Conservation (phyloP, 2,888 invertebrate species). For the Euclidia mi region DNA sequence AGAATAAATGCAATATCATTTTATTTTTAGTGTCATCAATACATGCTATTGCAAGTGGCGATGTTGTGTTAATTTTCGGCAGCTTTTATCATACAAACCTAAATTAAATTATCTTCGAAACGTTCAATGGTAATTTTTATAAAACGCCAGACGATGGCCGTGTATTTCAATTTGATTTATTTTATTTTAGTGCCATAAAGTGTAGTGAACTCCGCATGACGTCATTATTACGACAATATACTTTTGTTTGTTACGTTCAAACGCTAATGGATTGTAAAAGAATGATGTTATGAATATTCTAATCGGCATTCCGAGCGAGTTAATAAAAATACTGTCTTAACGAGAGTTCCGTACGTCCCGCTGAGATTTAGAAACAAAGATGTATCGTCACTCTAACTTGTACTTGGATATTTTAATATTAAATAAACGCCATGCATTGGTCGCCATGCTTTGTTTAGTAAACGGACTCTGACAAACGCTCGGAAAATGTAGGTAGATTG, state of each 20-base stretch:
- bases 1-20: slow-evolving; percentile 23
- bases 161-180: slow-evolving; percentile 30
- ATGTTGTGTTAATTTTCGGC: slow-evolving; percentile 32
- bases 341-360: slow-evolving; percentile 79
- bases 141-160: slow-evolving; percentile 31
- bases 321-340: slow-evolving; percentile 87
- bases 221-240: slow-evolving; percentile 55
- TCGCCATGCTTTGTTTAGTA: slow-evolving; percentile 36
- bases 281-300: slow-evolving; percentile 84
- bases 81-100: slow-evolving; percentile 20
- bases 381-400: slow-evolving; percentile 72
- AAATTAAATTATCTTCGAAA: slow-evolving; percentile 44
- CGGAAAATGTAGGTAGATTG: slow-evolving; percentile 35
- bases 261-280: slow-evolving; percentile 77
- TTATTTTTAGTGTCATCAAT: slow-evolving; percentile 3
- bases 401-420: slow-evolving; percentile 70
- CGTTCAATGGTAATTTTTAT: slow-evolving; percentile 22
- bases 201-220: slow-evolving; percentile 46
- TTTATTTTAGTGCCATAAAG: slow-evolving; percentile 37
- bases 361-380: slow-evolving; percentile 86
- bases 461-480: slow-evolving; percentile 33
- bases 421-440: slow-evolving; percentile 57
- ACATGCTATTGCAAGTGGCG: slow-evolving; percentile 11
- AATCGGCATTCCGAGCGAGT: slow-evolving; percentile 84
- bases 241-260: slow-evolving; percentile 58